A percentile compares a stretch with the other conserved stretches of the same genome.
Conservation (phyloP, 2,113 vertebrate species). For the Chrysemys picta region DNA sequence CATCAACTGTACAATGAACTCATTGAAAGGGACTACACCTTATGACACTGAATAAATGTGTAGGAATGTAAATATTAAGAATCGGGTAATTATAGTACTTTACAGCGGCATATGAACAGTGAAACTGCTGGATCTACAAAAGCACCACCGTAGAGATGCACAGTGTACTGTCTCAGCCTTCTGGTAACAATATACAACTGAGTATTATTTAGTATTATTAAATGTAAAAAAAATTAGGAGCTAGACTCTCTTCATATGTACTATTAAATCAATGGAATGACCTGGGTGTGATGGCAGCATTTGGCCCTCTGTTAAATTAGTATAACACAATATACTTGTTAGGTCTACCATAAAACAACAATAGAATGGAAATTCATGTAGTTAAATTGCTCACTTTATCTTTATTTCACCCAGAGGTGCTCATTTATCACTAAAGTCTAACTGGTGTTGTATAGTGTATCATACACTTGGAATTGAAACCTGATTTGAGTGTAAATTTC, state of each 20-base stretch:
- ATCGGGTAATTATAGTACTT: background rate
- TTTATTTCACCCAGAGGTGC: background rate
- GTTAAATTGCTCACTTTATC: background rate
- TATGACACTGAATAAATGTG: background rate
- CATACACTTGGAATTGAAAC: background rate
- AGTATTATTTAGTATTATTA: background rate
- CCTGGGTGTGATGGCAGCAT: fast-evolving
- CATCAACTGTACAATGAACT: too few relatives aligned
- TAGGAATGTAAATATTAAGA: background rate
- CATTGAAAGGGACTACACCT: too few relatives aligned
- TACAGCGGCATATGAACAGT: background rate
- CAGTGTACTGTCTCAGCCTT: background rate
- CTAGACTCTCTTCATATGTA: background rate
- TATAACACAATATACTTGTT: background rate
- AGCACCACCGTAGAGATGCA: background rate
- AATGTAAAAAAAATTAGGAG: background rate
- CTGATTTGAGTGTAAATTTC: background rate
- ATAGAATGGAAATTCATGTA: background rate
- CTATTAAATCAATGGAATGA: background rate
- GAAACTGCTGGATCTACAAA: background rate
- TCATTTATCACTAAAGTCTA: background rate
- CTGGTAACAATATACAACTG: background rate
- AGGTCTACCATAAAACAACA: background rate
- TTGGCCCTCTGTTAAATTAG: background rate
- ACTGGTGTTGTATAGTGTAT: background rate